Base-by-base conservation (phyloP, 2,113 vertebrate genomes). In the human region DNA sequence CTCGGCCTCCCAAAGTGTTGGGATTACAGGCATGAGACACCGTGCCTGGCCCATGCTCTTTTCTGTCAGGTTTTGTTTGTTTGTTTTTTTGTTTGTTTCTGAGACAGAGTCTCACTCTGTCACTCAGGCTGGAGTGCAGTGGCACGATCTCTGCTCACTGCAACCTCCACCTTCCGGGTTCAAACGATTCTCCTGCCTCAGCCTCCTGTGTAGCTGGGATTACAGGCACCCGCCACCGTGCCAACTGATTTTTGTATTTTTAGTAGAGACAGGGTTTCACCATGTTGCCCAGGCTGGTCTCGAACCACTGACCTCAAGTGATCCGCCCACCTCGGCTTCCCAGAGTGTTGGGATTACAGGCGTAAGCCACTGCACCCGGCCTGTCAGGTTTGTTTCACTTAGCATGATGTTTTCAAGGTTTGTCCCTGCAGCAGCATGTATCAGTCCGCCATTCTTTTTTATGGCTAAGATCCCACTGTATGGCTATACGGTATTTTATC, bases 321-420 rank as follows among this genome's bases (percentile, higher is more conserved):
- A 68, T 32, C 32, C 32, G 3, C 32, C 32, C 14, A 35, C 66
- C 66, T 35, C 3, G 32, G 66, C 66, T 13, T 68, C 32, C 66
- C 7, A 68, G 7, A 16, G 14, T n/a, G 32, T 8, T 18, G 32
- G 14, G 66, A 68, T 68, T 35, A 35, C 32, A n/a, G 66, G 66
- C 16, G 0, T 7, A 14, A 68, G 66, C 32, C 66, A 68, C 32
- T 32, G 0, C 3, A 3, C 66, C 66, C 3, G 2, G 23, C 2
- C 48, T 14, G 4, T 30, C 80, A 8, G 40, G 40, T 52, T 68
- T 84, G 78, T 38, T 50, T 85, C 55, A 72, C 45, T 3, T 1
- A 85, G 25, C 18, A 1, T 35, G 13, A 16, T 12, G 16, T 80
- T 57, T 66, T 40, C 38, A 8, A 38, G 25, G 20, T 8, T 57